A percentile compares a stretch with the other conserved stretches of the same genome.
phyloP scores from a whole-genome alignment of 2,797 vertebrate species.

The Manis crassicaudata region DNA sequence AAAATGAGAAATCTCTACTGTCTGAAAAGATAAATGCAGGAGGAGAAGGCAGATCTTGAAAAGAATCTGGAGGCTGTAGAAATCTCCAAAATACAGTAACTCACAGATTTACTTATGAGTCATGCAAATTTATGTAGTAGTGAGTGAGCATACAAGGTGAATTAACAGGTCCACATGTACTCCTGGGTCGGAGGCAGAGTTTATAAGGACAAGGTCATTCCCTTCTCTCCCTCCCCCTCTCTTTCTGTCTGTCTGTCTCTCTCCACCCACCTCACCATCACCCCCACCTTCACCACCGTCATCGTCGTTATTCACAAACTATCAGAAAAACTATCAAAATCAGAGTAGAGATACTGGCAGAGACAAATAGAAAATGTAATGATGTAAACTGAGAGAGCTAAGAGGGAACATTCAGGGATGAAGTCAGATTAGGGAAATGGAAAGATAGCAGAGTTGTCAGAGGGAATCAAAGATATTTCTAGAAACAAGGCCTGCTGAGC shows the following conservation, averaged over 20 bases:
- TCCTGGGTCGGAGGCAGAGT: background rate
- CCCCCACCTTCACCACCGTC: background rate
- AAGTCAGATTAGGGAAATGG: constrained; percentile 69
- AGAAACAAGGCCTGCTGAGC: constrained; percentile 55
- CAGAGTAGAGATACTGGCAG: background rate
- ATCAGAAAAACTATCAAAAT: background rate
- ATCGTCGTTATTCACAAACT: background rate
- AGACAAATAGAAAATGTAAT: constrained; percentile 47
- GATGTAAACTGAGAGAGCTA: constrained; percentile 37
- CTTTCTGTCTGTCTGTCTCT: background rate
- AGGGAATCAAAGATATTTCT: constrained; percentile 70
- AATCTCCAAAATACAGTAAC: background rate
- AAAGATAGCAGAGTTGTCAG: constrained; percentile 72
- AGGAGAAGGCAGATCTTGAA: background rate
- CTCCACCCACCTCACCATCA: too few relatives aligned
- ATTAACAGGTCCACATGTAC: background rate
- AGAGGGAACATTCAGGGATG: constrained; percentile 12
- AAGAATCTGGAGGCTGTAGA: constrained; percentile 7
- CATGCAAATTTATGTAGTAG: constrained; percentile 9
- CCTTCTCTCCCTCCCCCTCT: background rate
- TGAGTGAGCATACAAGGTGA: background rate
- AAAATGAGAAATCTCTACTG: background rate
- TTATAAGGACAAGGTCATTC: background rate
- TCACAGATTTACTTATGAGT: constrained; percentile 27
- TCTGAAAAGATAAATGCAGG: constrained; percentile 19